Percentiles rank a stretch among this genome's conserved stretches.
Conservation (phyloP, 2,113 vertebrate genomes). For the Hemiprocne comata region DNA sequence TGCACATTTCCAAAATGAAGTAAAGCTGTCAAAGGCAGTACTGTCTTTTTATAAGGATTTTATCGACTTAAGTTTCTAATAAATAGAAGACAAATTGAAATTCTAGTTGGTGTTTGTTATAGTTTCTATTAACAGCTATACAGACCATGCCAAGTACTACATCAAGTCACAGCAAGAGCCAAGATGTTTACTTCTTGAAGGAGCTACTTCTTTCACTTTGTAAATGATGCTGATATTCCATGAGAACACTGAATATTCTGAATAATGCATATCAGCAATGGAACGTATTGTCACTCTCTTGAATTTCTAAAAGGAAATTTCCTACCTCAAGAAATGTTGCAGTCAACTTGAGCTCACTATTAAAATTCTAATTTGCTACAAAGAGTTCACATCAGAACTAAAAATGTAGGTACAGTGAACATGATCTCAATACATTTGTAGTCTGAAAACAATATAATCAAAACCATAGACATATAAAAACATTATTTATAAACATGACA, state of each 20-base stretch:
- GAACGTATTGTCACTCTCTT: neutral
- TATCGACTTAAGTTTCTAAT: neutral
- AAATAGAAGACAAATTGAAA: neutral
- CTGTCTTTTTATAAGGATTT: neutral
- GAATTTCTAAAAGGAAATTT: neutral
- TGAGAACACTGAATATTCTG: neutral
- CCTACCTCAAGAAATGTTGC: neutral
- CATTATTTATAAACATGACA: neutral
- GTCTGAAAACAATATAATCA: neutral
- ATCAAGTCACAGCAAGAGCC: neutral
- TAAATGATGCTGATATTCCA: neutral
- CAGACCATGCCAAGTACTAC: neutral
- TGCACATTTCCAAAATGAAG: neutral
- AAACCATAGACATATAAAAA: neutral
- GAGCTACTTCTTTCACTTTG: neutral
- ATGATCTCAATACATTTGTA: neutral
- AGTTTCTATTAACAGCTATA: neutral
- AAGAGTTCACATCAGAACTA: neutral
- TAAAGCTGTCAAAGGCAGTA: slow-evolving; percentile 14
- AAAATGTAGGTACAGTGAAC: neutral
- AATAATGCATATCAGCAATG: neutral
- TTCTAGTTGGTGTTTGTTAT: neutral
- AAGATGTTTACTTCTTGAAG: neutral
- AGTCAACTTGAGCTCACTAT: neutral
- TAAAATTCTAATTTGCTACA: neutral